Base-by-base conservation (phyloP, 2,113 vertebrate species). In the Silurus meridionalis region DNA sequence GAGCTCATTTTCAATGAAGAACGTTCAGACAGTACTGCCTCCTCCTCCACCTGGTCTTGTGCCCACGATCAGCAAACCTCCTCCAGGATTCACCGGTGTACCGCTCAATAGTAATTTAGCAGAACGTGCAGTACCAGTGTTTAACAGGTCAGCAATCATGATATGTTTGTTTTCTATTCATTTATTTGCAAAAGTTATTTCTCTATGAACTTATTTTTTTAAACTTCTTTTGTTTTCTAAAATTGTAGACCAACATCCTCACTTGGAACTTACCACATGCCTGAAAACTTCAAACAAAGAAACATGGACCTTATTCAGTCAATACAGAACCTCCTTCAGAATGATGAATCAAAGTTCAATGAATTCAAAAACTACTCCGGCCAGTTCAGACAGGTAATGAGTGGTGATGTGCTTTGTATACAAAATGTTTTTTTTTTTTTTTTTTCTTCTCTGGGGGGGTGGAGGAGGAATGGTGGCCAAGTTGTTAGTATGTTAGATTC, bases 241-340 rank as follows among this genome's bases (percentile, higher is more conserved):
- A 14, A 46, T 87, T 90, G 23, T 87, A 97, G 96, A 82, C 88
- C 93, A 53, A 92, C 91, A 46, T 91, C 92, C 63, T 84, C 84
- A 72, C 91, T 88, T 0, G 91, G 93, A 9, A 92, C 94, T 6
- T 99, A 99, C 94, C 89, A 97, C 89, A 94, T 96, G 61, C 97
- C 98, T 0, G 97, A 98, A 10, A 96, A 98, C 93, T 99, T 99
- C 89, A 96, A 97, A 82, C 95, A 97, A 86, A 95, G 98, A 90
- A 99, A 99, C 93, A 93, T 97, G 85, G 95, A 97, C 90, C 95
- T 99, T 9, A 99, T 98, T 89, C 96, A 97, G 85, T 98, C 97
- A 61, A 99, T 99, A 89, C 97, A 94, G 87, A 96, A 95, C 83
- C 96, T 96, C 63, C 95, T 99, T 21, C 94, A 96, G 78, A 96